Evolutionary conservation across 2,797 vertebrate species (phyloP).

Genomic region (Enteromius paludinosus): DNA sequence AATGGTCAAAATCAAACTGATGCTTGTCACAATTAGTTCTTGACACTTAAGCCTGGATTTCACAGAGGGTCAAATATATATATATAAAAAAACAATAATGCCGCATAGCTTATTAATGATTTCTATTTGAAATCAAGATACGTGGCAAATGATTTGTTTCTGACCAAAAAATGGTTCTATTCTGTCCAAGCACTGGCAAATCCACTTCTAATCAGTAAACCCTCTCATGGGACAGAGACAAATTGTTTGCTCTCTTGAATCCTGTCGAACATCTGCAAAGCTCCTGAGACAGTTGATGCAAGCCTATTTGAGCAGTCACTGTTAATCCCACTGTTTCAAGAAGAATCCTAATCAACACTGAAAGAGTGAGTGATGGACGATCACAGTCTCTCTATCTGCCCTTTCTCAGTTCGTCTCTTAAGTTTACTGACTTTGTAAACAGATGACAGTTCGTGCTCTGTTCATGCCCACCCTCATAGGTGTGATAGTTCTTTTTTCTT

Average conservation of each 20-base stretch:
- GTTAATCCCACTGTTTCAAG: slow-evolving; percentile 14
- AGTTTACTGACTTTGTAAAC: not conserved
- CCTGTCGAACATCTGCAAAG: slow-evolving; percentile 30
- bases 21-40: too few relatives aligned
- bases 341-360: slow-evolving; percentile 38
- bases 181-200: not conserved
- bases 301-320: slow-evolving; percentile 33
- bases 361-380: slow-evolving; percentile 27
- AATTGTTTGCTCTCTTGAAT: slow-evolving; percentile 39
- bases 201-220: slow-evolving; percentile 29
- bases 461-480: not conserved
- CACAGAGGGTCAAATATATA: too few relatives aligned
- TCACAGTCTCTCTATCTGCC: slow-evolving; percentile 18
- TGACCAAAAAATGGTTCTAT: not conserved
- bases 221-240: slow-evolving; percentile 13
- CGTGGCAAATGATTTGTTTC: not conserved
- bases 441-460: slow-evolving; percentile 10
- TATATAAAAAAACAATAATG: not conserved
- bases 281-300: slow-evolving; percentile 19
- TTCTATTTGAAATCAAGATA: not conserved
- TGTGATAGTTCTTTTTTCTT: not conserved
- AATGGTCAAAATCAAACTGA: too few relatives aligned
- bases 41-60: too few relatives aligned
- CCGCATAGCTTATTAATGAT: not conserved
- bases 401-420: not conserved